Evolutionary conservation across 1,140 invertebrate species (phyloP), one percentile per base, ranked within the genome.

Genomic region (Halictus rubicundus): DNA sequence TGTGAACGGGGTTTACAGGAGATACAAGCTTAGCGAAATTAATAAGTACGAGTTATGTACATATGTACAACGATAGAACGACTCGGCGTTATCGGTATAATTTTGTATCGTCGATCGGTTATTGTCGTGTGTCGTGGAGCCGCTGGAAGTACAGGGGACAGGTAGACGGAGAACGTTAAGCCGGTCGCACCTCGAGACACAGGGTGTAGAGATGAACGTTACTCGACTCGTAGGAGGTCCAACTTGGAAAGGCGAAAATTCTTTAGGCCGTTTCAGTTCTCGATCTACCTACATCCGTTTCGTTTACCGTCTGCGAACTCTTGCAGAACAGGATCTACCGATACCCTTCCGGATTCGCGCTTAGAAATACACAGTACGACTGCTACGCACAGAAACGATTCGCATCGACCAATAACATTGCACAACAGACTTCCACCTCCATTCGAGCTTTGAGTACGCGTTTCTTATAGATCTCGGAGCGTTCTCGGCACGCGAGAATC

Each of bases 1-100:
- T 42, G 78, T 71, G 73, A 80, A 69, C 75, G 78, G 64, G 80
- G 68, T 65, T 76, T 54, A 73, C 59, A 74, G 66, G 78, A 84
- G 81, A 90, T 90, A 90, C 73, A 92, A 89, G 86, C 91, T 92
- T 92, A 92, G 87, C 86, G 88, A 90, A 91, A 90, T 92, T 93
- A 93, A 92, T 93, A 93, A 92, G 92, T 93, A 93, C 92, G 89
- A 89, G 89, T 88, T 93, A 93, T 93, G 88, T 93, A 93, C 92
- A 93, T 93, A 93, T 93, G 91, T 93, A 93, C 92, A 93, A 90
- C 86, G 89, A 91, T 90, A 88, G 87, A 91, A 91, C 85, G 88
- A 90, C 78, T 86, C 75, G 85, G 83, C 71, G 84, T 88, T 88
- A 86, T 87, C 81, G 86, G 88, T 89, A 87, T 84, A 87, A 88